Percentiles rank a stretch among this genome's conserved stretches.
phyloP scores from a whole-genome alignment of 1,140 invertebrate species.

The Calycopis cecrops region DNA sequence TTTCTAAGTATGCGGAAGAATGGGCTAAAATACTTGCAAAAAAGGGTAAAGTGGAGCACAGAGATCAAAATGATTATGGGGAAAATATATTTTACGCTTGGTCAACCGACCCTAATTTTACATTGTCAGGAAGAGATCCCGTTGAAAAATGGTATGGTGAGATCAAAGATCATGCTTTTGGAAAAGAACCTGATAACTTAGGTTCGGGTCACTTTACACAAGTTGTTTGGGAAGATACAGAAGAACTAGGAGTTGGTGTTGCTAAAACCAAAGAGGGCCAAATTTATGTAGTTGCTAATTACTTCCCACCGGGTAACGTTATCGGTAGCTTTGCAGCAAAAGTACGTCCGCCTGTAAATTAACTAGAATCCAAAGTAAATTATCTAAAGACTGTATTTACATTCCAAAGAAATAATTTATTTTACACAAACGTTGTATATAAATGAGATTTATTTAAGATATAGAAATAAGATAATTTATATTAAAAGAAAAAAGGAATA shows the following conservation, averaged over 20 bases:
- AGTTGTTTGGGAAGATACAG: constrained; percentile 87
- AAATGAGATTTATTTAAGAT: constrained; percentile 6
- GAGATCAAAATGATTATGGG: constrained; percentile 84
- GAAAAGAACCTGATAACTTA: constrained; percentile 79
- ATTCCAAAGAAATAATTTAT: constrained; percentile 40
- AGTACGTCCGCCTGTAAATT: constrained; percentile 76
- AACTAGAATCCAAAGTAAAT: constrained; percentile 15
- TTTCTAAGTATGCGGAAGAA: constrained; percentile 85
- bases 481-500: no score
- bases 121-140: constrained; percentile 80
- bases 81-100: constrained; percentile 88
- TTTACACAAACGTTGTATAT: constrained; percentile 7
- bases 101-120: constrained; percentile 83
- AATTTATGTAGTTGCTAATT: constrained; percentile 90
- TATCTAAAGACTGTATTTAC: constrained; percentile 40
- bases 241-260: constrained; percentile 86
- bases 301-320: constrained; percentile 90
- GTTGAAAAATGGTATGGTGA: constrained; percentile 85
- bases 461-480: constrained; percentile 4
- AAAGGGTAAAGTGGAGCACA: constrained; percentile 83
- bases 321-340: constrained; percentile 86
- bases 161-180: constrained; percentile 77
- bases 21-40: constrained; percentile 86
- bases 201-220: constrained; percentile 85
- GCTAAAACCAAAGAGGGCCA: constrained; percentile 82